These are phyloP conservation scores for Struthio camelus DNA, from an alignment of 2,113 vertebrate species.

Conservation along the genomic window DNA sequence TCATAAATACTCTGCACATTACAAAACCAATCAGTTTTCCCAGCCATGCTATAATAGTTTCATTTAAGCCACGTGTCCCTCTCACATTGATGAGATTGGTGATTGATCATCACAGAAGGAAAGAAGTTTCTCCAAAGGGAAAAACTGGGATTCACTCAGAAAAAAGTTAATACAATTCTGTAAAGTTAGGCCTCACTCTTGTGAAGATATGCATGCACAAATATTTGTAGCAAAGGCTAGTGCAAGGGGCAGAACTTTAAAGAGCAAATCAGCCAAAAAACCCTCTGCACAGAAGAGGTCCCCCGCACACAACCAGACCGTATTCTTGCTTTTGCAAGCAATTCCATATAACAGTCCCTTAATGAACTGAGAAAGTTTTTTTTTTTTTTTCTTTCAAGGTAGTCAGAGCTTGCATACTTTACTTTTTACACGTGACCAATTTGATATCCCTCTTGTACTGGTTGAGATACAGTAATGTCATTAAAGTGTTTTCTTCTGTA, in stretches of 20 bases:
- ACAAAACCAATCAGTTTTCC: neutral
- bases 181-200: neutral
- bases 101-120: neutral
- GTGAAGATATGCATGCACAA: neutral
- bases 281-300: neutral
- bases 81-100: too few relatives aligned
- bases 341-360: neutral
- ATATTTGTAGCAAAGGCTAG: neutral
- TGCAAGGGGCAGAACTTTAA: neutral
- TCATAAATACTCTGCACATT: neutral
- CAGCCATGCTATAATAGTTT: neutral
- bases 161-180: neutral
- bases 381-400: neutral
- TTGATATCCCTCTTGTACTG: neutral
- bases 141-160: neutral
- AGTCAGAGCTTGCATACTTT: neutral
- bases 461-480: neutral
- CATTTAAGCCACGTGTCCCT: fast-evolving
- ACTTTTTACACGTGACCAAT: neutral
- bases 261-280: neutral
- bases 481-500: neutral
- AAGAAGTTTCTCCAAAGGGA: neutral
- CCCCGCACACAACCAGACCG: too few relatives aligned
- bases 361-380: neutral
- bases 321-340: neutral